Evolutionary conservation across 2,888 invertebrate species (phyloP), one percentile per base, ranked within the genome.

Genomic region (Sarcophaga rosellei): DNA sequence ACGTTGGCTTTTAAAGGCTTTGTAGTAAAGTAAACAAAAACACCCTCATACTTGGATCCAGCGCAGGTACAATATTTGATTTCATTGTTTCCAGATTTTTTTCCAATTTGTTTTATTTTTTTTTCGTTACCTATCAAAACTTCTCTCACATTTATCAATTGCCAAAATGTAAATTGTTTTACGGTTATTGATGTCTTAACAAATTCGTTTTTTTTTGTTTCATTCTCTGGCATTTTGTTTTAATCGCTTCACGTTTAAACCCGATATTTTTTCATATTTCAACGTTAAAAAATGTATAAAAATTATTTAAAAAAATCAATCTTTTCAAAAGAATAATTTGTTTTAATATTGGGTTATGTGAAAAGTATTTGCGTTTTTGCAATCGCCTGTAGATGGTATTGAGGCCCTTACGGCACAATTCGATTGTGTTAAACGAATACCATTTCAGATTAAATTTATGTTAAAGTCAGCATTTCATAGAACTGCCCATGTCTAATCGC

Each of bases 71-170:
- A 12, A 20, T 11, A 15, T 66, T 20, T 66, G n/a, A 11, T 10
- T n/a, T 66, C 20, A 44, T 66, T 45, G 20, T 45, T 35, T 35
- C 35, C 35, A 35, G 35, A 35, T 35, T 35, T 35, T 35, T 35
- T 35, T 6, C 8, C 1, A 35, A 6, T 35, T 35, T 35, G 8
- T 35, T 35, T 5, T 4, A 25, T 25, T 35, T 66, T n/a, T 11
- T 20, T 66, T 20, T 20, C 12, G 12, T 44, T 12, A 20, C 20
- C 21, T 45, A 65, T 72, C 63, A 63, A 73, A 80, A 77, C 81
- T 86, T 86, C 84, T 86, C 84, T 86, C 84, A 84, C 81, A 86
- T 84, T 75, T 75, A 75, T 86, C 81, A 86, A 35, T 66, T 84
- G 84, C 84, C 81, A 81, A 68, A 84, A 76, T 61, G 45, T 78